Evolutionary conservation across 2,888 invertebrate species (phyloP), one percentile per base, ranked within the genome.

Genomic region (Caenorhabditis virilis): DNA sequence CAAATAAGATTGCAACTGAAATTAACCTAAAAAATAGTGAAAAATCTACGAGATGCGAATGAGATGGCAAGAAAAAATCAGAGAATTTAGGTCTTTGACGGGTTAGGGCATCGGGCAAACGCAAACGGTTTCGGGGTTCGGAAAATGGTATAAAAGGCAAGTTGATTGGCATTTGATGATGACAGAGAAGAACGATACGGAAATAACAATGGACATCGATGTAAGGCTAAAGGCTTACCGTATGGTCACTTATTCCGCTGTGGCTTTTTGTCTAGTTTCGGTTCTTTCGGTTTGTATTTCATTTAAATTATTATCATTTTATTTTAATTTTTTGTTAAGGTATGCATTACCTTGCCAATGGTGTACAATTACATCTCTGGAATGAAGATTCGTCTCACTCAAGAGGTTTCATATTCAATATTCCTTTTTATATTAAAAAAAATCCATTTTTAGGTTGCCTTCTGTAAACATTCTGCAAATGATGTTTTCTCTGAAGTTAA

Each of bases 281-380:
- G 65, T 65, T 20, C 43, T 65, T 27, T 65, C 65, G 49, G 65
- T 64, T n/a, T 55, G 52, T 55, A 26, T 23, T 49, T 15, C 11
- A 18, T 48, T 46, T 33, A n/a, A 42, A 18, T 30, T 35, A 11
- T 41, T 48, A 6, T 5, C 35, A 38, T 22, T 22, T 48, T 20
- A n/a, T 20, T 39, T 23, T 13, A 25, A 22, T 9, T 27, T 3
- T 23, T 43, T 13, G 18, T 60, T 20, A 25, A 60, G 60, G 57
- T 66, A 54, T 66, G 66, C 54, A 56, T 66, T 30, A 61, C 61
- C 42, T 41, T 66, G n/a, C 66, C 66, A 41, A 61, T 66, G 61
- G 61, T 66, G 13, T 42, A 66, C 66, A 66, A 61, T 46, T 66
- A 66, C 33, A 49, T 66, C 15, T 11, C 46, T 11, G 46, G 45